phyloP scores from a whole-genome alignment of 2,113 vertebrate genomes.

The Mormyrus lacerda region DNA sequence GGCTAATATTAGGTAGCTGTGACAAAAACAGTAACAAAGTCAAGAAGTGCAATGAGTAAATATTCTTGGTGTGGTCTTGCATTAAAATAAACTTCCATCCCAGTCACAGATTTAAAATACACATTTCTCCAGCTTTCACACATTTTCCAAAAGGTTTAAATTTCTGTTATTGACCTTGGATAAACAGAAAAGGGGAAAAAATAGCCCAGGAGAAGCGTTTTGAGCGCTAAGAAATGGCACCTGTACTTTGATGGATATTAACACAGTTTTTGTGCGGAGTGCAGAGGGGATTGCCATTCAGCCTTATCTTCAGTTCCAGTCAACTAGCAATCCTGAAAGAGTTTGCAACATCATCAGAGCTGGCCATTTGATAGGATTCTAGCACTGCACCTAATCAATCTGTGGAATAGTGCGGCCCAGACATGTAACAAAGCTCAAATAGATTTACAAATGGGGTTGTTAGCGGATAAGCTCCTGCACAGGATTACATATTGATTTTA shows the following conservation, averaged over 20 bases:
- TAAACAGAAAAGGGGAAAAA: background rate
- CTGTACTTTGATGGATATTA: slow-evolving; percentile 73
- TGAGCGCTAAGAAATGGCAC: slow-evolving; percentile 57
- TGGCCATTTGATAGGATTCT: slow-evolving; percentile 92
- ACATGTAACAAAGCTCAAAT: slow-evolving; percentile 99
- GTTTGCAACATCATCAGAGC: slow-evolving; percentile 96
- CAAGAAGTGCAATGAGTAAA: background rate
- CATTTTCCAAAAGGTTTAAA: slow-evolving; percentile 35
- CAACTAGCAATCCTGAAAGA: slow-evolving; percentile 93
- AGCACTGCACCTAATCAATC: slow-evolving; percentile 97
- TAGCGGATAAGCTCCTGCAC: slow-evolving; percentile 98
- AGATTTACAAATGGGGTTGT: slow-evolving; percentile 99
- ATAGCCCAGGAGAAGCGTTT: slow-evolving; percentile 20
- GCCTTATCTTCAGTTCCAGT: slow-evolving; percentile 90
- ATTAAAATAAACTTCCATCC: background rate
- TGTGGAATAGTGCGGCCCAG: slow-evolving; percentile 83
- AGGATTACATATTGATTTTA: slow-evolving; percentile 99
- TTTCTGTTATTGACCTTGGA: slow-evolving; percentile 51
- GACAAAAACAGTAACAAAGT: background rate
- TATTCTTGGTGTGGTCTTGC: background rate
- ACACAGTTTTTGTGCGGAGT: slow-evolving; percentile 69
- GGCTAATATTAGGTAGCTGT: background rate
- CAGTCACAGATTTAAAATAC: background rate
- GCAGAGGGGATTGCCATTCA: slow-evolving; percentile 68
- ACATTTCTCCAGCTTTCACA: background rate